Conservation (phyloP, 35 echinoderm and acorn worm species). For the Anneissia japonica region DNA sequence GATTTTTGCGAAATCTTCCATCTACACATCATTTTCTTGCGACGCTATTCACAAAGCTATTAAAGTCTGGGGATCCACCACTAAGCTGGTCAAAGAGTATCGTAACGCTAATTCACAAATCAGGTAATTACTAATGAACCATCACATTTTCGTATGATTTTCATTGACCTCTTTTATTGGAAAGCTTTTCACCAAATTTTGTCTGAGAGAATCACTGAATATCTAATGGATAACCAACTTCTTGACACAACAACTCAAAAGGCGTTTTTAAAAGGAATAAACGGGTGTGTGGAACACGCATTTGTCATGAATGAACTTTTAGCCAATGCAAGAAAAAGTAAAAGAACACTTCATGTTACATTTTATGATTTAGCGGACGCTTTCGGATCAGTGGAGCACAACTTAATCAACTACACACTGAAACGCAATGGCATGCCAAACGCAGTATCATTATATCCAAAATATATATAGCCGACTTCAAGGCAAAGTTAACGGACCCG, state of each 20-base stretch:
- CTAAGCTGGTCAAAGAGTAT: not conserved
- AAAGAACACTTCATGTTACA: slow-evolving; percentile 34
- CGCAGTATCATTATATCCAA: not conserved
- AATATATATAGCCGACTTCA: slow-evolving; percentile 3
- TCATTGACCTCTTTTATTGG: slow-evolving; percentile 21
- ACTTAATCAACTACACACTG: slow-evolving; percentile 22
- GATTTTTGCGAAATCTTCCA: slow-evolving; percentile 16
- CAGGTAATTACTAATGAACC: not conserved
- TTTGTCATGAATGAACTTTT: slow-evolving; percentile 49
- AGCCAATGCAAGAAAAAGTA: slow-evolving; percentile 15
- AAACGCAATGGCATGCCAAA: slow-evolving; percentile 11
- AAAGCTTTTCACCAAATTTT: slow-evolving; percentile 46
- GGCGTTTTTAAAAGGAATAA: not conserved
- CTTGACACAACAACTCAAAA: slow-evolving; percentile 22
- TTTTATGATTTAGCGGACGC: slow-evolving; percentile 39
- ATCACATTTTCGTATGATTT: slow-evolving; percentile 17
- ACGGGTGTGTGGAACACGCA: slow-evolving; percentile 32
- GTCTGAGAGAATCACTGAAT: slow-evolving; percentile 12
- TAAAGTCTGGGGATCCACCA: not conserved
- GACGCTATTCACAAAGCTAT: slow-evolving; percentile 23
- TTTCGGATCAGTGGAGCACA: slow-evolving; percentile 39
- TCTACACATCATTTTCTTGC: slow-evolving; percentile 13
- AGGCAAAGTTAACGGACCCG: not conserved
- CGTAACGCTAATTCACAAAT: slow-evolving; percentile 15
- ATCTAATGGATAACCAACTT: slow-evolving; percentile 3